A percentile compares a stretch with the other conserved stretches of the same genome.
phyloP scores from a whole-genome alignment of 2,797 vertebrate species.

The Lithobates pipiens region DNA sequence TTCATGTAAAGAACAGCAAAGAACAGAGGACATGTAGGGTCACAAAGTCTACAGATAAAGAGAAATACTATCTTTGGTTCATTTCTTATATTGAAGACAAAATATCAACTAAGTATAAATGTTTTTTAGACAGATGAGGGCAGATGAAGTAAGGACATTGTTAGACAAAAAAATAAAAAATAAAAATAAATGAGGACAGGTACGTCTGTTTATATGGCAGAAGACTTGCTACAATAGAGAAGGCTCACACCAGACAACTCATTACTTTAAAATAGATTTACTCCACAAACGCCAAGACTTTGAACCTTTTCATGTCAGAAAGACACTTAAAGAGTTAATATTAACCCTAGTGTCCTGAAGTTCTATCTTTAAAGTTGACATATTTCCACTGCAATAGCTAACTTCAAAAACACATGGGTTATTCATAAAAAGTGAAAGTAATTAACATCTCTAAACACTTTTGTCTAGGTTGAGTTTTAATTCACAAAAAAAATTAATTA shows the following conservation, averaged over 20 bases:
- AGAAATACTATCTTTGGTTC: no score
- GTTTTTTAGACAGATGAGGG: no score
- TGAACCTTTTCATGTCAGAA: neutral
- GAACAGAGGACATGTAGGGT: no score
- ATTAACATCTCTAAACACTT: constrained; percentile 56
- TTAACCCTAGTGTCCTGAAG: constrained; percentile 20
- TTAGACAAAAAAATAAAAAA: neutral
- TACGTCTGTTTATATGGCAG: neutral
- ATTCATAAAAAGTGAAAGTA: constrained; percentile 21
- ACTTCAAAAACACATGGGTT: constrained; percentile 42
- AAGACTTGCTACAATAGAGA: neutral
- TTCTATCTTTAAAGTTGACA: constrained; percentile 26
- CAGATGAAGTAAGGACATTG: no score
- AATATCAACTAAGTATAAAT: no score
- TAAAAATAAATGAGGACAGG: no score
- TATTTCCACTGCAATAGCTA: constrained; percentile 38
- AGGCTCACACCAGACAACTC: neutral
- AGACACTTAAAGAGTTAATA: constrained; percentile 35
- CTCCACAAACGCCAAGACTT: constrained; percentile 1
- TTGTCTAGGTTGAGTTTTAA: constrained; percentile 48
- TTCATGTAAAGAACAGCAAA: no score
- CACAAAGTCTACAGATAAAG: no score
- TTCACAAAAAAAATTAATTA: constrained; percentile 37
- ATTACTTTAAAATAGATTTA: constrained; percentile 19
- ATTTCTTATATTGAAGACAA: no score